Evolutionary conservation across 2,888 invertebrate species (phyloP), one percentile per base, ranked within the genome.

Genomic region (Hirtodrosophila trivittata): DNA sequence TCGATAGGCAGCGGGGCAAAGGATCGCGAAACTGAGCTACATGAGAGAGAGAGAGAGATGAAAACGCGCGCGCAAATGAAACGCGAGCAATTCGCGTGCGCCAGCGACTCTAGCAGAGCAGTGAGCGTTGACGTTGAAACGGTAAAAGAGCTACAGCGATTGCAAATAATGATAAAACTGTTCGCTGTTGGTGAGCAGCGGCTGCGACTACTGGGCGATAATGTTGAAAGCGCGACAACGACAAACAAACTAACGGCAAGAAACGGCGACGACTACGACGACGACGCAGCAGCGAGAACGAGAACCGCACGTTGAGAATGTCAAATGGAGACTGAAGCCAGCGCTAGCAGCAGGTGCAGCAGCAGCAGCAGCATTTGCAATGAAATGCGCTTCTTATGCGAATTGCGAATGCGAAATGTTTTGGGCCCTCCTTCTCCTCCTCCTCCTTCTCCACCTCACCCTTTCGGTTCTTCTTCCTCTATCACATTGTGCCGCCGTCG

Each of bases 301-400:
- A 71, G 69, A 74, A 90, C 90, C 90, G 90, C 83, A 89, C 90
- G 85, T 88, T 84, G 83, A 90, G 89, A 89, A 90, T 89, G 90
- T 90, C 90, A 89, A 89, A 89, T 89, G 88, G 88, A 90, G 90
- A 90, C 90, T 90, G 88, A 90, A 88, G 82, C 55, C 74, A 77
- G 74, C 51, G 46, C 28, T 51, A 66, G 66, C 59, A 57, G 62
- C 74, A 73, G 57, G 54, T 56, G 62, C 62, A 65, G 66, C 39
- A 60, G 45, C 45, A 64, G 54, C 46, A 28, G 62, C 66, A 84
- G 64, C 63, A 69, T 60, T 65, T 81, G 77, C 75, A 75, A 75
- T 66, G 63, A 84, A 84, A 66, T 80, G 87, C 82, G 85, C 74
- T 81, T 86, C 80, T 84, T 80, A 66, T 72, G 69, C 82, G 86